phyloP scores from a whole-genome alignment of 2,888 invertebrate genomes.

The Horisme vitalbata region DNA sequence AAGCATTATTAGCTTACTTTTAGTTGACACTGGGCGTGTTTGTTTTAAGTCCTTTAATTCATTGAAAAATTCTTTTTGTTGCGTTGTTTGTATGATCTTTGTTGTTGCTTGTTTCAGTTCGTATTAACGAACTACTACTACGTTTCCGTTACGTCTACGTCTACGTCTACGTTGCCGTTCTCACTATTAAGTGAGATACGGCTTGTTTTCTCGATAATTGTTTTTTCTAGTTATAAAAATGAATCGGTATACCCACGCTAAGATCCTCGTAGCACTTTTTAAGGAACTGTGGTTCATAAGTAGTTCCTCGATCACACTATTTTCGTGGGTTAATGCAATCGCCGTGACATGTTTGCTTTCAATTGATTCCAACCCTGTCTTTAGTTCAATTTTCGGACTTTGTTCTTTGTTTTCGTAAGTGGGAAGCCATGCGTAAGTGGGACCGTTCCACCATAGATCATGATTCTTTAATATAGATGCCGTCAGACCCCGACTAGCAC shows the following conservation, averaged over 20 bases:
- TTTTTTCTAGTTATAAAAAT: neutral
- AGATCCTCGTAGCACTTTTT: neutral
- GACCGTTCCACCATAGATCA: constrained; percentile 24
- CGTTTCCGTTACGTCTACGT: too few species aligned
- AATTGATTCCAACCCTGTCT: too few species aligned
- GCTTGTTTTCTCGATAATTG: neutral
- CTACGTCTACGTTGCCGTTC: too few species aligned
- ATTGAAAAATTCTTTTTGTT: neutral
- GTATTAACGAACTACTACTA: too few species aligned
- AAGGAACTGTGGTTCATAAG: neutral
- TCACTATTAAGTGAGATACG: neutral
- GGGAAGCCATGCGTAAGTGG: too few species aligned
- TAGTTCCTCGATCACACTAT: neutral
- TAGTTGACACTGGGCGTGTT: neutral
- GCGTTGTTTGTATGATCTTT: neutral
- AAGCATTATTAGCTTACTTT: constrained; percentile 1
- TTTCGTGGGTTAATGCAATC: neutral
- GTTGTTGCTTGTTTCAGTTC: neutral
- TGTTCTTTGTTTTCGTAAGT: too few species aligned
- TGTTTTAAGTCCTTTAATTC: neutral
- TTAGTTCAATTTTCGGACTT: too few species aligned
- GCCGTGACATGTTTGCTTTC: neutral
- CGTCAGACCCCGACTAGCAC: constrained; percentile 17
- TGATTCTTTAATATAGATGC: constrained; percentile 5
- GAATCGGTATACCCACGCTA: neutral